Percentiles rank a stretch among this genome's conserved stretches.
Conservation (phyloP, 2,888 invertebrate species). For the Choreutis nemorana region DNA sequence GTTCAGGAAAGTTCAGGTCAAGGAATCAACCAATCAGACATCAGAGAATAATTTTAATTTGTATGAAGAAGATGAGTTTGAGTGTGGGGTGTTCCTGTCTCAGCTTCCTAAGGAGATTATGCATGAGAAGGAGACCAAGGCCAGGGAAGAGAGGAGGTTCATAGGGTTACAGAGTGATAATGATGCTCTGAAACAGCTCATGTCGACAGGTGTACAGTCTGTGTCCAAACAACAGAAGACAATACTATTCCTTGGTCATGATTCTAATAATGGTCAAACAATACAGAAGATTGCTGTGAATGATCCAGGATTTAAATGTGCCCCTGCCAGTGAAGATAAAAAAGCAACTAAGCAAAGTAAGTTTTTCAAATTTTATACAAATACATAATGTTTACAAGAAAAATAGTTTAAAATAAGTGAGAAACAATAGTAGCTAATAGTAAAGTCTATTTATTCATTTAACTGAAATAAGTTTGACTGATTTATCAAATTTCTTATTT, state of each 20-base stretch:
- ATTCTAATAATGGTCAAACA: conserved; percentile 39
- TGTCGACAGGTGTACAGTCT: conserved; percentile 42
- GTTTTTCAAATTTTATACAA: too few species aligned
- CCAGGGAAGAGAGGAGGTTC: conserved; percentile 8
- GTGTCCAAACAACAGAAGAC: conserved; percentile 42
- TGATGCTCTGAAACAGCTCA: conserved; percentile 43
- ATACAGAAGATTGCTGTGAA: conserved; percentile 48
- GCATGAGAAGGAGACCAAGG: conserved; percentile 29
- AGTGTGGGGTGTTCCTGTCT: conserved; percentile 39
- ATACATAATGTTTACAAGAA: too few species aligned
- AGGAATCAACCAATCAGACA: conserved; percentile 15
- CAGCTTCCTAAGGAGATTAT: conserved; percentile 38
- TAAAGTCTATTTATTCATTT: too few species aligned
- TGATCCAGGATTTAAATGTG: conserved; percentile 34
- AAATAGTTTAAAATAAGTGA: too few species aligned
- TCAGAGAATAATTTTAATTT: conserved; percentile 15
- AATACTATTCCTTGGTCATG: conserved; percentile 40
- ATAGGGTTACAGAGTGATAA: conserved; percentile 29
- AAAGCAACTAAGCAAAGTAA: conserved; percentile 29
- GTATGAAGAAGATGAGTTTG: conserved; percentile 39
- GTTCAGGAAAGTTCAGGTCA: conserved; percentile 20
- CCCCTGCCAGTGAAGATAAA: conserved; percentile 18
- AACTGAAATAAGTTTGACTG: too few species aligned
- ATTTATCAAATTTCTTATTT: too few species aligned
- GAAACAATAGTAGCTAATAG: too few species aligned